These are phyloP conservation scores for Trachelus tabidus DNA, from an alignment of 2,888 invertebrate species.

Conservation along the genomic window DNA sequence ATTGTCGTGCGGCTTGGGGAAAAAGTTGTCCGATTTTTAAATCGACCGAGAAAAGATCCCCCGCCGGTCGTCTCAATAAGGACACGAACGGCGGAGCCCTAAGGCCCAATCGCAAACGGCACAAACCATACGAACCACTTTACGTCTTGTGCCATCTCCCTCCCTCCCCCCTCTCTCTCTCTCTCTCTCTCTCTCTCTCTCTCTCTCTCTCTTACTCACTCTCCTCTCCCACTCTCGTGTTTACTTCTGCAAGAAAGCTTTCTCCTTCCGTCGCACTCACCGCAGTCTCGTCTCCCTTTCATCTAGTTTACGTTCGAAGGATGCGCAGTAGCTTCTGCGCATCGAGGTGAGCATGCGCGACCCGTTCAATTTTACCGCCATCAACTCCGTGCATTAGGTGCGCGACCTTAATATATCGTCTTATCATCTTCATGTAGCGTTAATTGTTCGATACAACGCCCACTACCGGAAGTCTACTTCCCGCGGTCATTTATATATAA, in stretches of 20 bases:
- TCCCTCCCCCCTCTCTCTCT: not conserved
- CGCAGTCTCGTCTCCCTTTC: not conserved
- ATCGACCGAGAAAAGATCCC: constrained; percentile 29
- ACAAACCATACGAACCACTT: constrained; percentile 2
- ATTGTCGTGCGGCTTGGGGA: constrained; percentile 42
- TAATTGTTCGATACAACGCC: constrained; percentile 50
- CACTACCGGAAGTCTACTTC: constrained; percentile 55
- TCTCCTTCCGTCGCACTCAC: not conserved
- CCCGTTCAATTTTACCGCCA: not conserved
- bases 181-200: not conserved
- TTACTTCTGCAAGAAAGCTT: not conserved
- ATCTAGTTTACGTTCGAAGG: not conserved
- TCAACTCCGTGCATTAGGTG: constrained; percentile 1
- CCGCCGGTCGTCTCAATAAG: constrained; percentile 43
- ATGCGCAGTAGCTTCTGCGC: not conserved
- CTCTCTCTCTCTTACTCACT: not conserved
- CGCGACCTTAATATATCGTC: constrained; percentile 6
- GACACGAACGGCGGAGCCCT: constrained; percentile 9
- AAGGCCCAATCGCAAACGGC: not conserved
- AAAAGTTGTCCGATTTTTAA: constrained; percentile 52
- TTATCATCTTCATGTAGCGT: constrained; percentile 28
- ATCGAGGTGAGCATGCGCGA: not conserved
- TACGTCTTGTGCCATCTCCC: not conserved
- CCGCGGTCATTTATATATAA: constrained; percentile 41
- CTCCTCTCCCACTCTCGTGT: not conserved